Evolutionary conservation across 2,113 vertebrate genomes (phyloP), one percentile per base, ranked within the genome.

Genomic region (Heloderma charlesbogerti): DNA sequence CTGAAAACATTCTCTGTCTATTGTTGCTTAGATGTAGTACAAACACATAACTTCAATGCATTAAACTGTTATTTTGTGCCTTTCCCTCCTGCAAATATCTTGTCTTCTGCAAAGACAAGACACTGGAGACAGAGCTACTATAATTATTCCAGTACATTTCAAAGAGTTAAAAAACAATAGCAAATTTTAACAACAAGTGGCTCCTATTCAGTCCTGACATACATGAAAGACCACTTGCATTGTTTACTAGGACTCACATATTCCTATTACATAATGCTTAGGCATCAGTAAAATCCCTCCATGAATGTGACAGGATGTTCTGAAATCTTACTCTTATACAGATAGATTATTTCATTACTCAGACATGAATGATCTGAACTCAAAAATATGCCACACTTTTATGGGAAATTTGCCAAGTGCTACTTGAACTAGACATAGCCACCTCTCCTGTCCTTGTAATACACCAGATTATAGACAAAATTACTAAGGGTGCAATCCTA

Each of bases 71-170:
- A 94, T 94, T 93, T 92, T 94, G 66, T 77, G 75, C 51, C 51
- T 95, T 43, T 88, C 54, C 3, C 81, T 93, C 81, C 91, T 94
- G 89, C 88, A 93, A 91, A 94, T 57, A 90, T 13, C n/a, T n/a
- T n/a, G n/a, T n/a, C n/a, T n/a, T n/a, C n/a, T n/a, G 2, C 80
- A 78, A 95, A 94, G 93, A 89, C 29, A 93, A 94, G 93, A 92
- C 86, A 92, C 88, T 88, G 18, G 81, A 94, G 88, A 91, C 81
- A 86, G 67, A 5, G 8, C 27, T 78, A 69, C n/a, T 45, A 83
- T 72, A 63, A 77, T 51, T 34, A 37, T 75, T 75, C 40, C 90
- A 94, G 88, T 54, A 87, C 57, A 31, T 92, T 87, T 93, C 93
- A 88, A 85, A 37, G 83, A 88, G 84, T 93, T 90, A 48, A 94